Evolutionary conservation across 2,797 vertebrate genomes (phyloP).

Genomic region (Gallinago nigripennis): DNA sequence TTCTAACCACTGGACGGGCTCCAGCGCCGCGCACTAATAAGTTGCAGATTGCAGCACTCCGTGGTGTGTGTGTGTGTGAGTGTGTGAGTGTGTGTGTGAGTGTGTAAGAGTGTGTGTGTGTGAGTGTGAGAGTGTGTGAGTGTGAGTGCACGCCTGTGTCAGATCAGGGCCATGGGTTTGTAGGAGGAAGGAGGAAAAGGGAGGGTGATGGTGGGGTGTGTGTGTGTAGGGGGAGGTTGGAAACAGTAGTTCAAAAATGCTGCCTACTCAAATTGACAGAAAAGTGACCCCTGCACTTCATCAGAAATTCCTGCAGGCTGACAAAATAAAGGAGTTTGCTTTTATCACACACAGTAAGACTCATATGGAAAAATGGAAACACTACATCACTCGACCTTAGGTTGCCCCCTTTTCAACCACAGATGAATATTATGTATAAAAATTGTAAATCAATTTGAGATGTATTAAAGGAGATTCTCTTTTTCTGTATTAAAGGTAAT

Average conservation of each 20-base stretch:
- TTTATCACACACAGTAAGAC: constrained; percentile 85
- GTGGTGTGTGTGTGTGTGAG: neutral
- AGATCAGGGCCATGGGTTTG: constrained; percentile 80
- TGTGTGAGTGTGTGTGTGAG: neutral
- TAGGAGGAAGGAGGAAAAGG: neutral
- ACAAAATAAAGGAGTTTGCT: constrained; percentile 83
- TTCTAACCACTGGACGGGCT: constrained; percentile 84
- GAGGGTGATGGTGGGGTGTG: no score
- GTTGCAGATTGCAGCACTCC: constrained; percentile 88
- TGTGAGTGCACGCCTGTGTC: constrained; percentile 75
- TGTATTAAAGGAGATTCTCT: constrained; percentile 69
- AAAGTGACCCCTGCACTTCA: constrained; percentile 86
- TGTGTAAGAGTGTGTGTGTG: constrained; percentile 22
- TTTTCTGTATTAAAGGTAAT: constrained; percentile 64
- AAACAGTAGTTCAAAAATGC: constrained; percentile 81
- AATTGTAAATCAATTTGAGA: constrained; percentile 83
- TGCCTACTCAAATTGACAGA: constrained; percentile 82
- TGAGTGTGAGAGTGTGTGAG: neutral
- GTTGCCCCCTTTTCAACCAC: constrained; percentile 83
- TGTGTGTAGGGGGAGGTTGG: neutral
- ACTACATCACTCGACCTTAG: constrained; percentile 91
- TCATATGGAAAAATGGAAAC: constrained; percentile 89
- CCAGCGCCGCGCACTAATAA: constrained; percentile 90
- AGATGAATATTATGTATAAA: constrained; percentile 80
- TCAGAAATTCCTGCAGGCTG: constrained; percentile 85